These are phyloP conservation scores for Drosophila serrata DNA, from an alignment of 1,140 invertebrate genomes.

Conservation along the genomic window DNA sequence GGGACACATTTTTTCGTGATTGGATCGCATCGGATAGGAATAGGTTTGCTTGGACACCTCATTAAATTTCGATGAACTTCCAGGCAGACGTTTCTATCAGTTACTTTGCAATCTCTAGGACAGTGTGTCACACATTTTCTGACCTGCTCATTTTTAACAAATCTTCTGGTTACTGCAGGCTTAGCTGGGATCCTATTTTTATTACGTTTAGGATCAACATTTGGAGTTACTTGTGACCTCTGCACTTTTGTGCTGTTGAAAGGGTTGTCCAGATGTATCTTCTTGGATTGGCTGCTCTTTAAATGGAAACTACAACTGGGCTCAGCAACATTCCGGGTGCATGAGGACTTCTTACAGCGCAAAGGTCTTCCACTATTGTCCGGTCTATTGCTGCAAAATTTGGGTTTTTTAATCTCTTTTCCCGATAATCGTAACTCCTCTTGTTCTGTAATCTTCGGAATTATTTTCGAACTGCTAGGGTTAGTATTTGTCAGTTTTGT, in stretches of 20 bases:
- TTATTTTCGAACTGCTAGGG: neutral
- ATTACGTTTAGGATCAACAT: neutral
- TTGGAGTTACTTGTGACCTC: neutral
- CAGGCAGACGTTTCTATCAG: neutral
- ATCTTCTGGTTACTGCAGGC: neutral
- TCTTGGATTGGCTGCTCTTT: neutral
- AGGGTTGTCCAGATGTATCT: too few species aligned
- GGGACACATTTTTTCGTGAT: neutral
- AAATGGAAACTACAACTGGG: neutral
- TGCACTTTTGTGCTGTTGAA: too few species aligned
- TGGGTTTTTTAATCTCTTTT: neutral
- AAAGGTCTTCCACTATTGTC: neutral
- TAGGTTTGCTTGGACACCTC: neutral
- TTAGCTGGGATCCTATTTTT: neutral
- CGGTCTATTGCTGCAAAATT: neutral
- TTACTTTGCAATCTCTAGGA: neutral
- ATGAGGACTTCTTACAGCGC: too few species aligned
- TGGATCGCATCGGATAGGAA: neutral
- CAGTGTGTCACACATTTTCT: neutral
- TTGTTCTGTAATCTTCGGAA: neutral
- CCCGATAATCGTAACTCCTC: neutral
- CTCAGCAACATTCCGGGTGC: neutral
- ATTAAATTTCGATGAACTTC: neutral
- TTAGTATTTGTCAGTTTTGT: neutral
- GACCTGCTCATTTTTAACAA: neutral